A percentile compares a stretch with the other conserved stretches of the same genome.
phyloP scores from a whole-genome alignment of 2,113 vertebrate species.

The Neodon shergylaensis region DNA sequence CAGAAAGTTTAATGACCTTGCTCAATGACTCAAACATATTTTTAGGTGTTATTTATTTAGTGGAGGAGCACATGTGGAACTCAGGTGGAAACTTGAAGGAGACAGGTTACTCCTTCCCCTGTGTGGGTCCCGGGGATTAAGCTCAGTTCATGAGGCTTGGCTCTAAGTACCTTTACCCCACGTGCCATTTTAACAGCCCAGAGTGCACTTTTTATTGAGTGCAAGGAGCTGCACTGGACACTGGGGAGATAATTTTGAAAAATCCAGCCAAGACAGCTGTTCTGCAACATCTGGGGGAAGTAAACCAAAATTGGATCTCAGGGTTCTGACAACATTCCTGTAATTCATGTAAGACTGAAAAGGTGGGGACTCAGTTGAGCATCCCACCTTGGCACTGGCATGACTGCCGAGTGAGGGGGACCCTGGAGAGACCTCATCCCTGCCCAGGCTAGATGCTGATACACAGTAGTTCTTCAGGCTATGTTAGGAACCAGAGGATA shows the following conservation, averaged over 20 bases:
- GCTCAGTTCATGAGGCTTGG: background rate
- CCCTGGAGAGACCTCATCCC: background rate
- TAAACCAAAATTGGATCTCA: background rate
- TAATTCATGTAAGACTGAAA: background rate
- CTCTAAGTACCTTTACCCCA: background rate
- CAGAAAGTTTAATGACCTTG: background rate
- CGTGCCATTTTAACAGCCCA: background rate
- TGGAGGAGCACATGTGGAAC: background rate
- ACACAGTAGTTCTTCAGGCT: background rate
- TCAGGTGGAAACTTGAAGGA: background rate
- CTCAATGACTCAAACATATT: background rate
- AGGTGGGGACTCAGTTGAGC: background rate
- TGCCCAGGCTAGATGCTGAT: background rate
- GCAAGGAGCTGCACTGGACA: background rate
- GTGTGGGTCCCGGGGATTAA: background rate
- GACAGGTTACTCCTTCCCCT: background rate
- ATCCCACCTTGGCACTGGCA: background rate
- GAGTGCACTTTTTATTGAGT: background rate
- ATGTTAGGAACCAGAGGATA: background rate
- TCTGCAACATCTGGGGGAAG: background rate
- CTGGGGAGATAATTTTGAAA: conserved; percentile 1
- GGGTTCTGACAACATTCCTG: background rate
- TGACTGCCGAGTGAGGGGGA: background rate
- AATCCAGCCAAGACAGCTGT: background rate
- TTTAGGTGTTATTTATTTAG: background rate